Conservation (phyloP, 2,113 vertebrate genomes). For the Crypturellus undulatus region DNA sequence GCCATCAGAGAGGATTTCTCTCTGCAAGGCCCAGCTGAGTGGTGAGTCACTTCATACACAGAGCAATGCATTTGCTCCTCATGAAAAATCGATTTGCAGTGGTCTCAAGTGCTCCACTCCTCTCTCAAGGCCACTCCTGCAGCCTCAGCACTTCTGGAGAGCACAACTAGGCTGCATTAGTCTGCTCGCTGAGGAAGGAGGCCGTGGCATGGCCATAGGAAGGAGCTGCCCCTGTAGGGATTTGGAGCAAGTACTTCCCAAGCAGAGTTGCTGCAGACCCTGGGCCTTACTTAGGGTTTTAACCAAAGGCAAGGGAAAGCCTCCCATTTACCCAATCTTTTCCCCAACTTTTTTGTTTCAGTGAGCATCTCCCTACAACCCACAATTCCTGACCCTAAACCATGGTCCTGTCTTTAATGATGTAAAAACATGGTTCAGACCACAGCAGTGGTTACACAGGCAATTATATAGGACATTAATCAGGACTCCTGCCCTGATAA, state of each 20-base stretch:
- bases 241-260: neutral
- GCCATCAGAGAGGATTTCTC: neutral
- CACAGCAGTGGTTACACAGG: neutral
- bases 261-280: neutral
- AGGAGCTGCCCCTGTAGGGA: neutral
- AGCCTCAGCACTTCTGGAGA: rapidly evolving
- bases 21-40: neutral
- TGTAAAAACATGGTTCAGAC: neutral
- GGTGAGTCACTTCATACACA: neutral
- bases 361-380: neutral
- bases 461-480: neutral
- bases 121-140: neutral
- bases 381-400: neutral
- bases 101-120: neutral
- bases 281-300: neutral
- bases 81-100: neutral
- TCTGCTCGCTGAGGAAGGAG: neutral
- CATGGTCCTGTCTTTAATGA: neutral
- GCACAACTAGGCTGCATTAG: neutral
- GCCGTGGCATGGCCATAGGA: neutral
- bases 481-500: neutral
- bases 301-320: neutral
- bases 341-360: neutral
- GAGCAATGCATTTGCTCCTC: neutral
- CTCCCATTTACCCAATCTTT: neutral